Percentiles rank a stretch among this genome's conserved stretches.
phyloP scores from a whole-genome alignment of 2,113 vertebrate genomes.

The Sturnira hondurensis region DNA sequence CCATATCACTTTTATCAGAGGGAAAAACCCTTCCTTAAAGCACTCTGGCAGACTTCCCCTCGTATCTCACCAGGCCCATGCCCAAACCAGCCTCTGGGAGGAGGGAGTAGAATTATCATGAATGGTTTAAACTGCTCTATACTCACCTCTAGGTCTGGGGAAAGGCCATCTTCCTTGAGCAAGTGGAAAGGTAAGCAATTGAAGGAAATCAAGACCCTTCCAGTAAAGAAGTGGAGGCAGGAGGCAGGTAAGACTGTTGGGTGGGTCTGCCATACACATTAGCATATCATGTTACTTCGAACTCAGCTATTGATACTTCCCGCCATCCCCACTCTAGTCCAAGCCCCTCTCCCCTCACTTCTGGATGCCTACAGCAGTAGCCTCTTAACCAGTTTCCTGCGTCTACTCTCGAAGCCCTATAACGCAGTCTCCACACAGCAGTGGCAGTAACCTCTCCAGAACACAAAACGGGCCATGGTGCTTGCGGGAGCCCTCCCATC shows the following conservation, averaged over 20 bases:
- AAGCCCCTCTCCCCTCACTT: not conserved
- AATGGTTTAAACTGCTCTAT: not conserved
- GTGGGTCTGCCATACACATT: not conserved
- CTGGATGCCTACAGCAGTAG: not conserved
- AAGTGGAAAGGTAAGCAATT: not conserved
- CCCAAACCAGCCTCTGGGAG: not conserved
- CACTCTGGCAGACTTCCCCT: not conserved
- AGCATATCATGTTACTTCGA: not conserved
- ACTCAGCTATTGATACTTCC: not conserved
- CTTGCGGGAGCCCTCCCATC: not conserved
- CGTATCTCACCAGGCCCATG: not conserved
- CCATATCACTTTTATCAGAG: not conserved
- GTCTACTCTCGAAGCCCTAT: not conserved
- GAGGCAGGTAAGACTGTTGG: not conserved
- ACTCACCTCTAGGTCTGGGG: not conserved
- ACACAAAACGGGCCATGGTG: not conserved
- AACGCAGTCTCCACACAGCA: not conserved
- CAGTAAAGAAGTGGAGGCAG: not conserved
- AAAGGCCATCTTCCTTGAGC: not conserved
- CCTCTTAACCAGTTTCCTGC: not conserved
- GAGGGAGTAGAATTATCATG: not conserved
- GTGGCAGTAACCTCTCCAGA: not conserved
- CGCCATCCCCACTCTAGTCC: not conserved
- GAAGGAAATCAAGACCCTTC: not conserved
- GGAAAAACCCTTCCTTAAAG: conserved; percentile 26